These are phyloP conservation scores for Thera britannica DNA, from an alignment of 2,888 invertebrate genomes.

Conservation along the genomic window DNA sequence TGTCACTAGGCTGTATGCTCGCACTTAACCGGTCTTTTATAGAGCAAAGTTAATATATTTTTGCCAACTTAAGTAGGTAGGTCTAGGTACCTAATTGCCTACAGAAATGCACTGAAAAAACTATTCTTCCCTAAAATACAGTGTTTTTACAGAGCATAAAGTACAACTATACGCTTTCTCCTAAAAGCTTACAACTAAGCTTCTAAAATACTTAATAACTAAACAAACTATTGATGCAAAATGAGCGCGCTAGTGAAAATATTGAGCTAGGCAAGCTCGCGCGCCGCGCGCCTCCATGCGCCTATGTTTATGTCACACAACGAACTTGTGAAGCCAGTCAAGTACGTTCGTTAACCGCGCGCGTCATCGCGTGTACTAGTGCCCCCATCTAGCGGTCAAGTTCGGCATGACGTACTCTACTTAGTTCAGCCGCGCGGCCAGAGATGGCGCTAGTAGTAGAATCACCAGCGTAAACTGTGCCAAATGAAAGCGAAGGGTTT, in stretches of 20 bases:
- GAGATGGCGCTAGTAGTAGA: constrained; percentile 69
- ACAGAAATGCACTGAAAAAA: too few relatives aligned
- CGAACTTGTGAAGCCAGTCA: constrained; percentile 80
- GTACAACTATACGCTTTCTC: too few relatives aligned
- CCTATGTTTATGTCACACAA: constrained; percentile 58
- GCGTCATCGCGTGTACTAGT: constrained; percentile 71
- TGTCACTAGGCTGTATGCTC: too few relatives aligned
- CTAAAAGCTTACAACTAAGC: too few relatives aligned
- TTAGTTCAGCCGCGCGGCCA: constrained; percentile 54
- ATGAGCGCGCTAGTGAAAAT: constrained; percentile 2
- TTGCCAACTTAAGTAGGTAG: too few relatives aligned
- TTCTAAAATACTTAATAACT: too few relatives aligned
- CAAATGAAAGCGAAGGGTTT: constrained; percentile 36
- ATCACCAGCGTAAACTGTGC: constrained; percentile 25
- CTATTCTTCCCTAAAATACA: too few relatives aligned
- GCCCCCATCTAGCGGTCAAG: constrained; percentile 83
- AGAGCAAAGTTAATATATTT: too few relatives aligned
- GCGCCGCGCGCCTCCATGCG: constrained; percentile 1
- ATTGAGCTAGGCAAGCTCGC: constrained; percentile 10
- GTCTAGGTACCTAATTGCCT: too few relatives aligned
- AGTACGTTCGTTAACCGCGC: constrained; percentile 84
- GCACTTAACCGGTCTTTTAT: too few relatives aligned
- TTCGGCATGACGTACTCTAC: constrained; percentile 71
- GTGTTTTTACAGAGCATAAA: too few relatives aligned
- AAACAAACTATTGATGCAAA: not conserved